Evolutionary conservation across 1,140 invertebrate genomes (phyloP), one percentile per base, ranked within the genome.

Genomic region (Heliconius himera): DNA sequence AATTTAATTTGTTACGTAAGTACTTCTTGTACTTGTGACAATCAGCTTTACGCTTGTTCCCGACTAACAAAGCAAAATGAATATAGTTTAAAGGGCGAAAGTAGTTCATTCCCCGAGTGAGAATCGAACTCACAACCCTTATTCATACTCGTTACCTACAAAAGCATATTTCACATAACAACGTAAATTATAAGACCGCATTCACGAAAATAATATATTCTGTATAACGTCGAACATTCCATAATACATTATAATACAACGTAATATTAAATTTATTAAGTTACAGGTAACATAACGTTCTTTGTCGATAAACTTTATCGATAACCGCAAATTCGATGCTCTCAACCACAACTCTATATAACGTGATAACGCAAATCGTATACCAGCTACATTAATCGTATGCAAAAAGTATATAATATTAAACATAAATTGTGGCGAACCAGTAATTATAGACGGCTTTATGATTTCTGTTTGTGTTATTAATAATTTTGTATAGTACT

Each of bases 301-400:
- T 78, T 80, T 82, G 77, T 84, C 78, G 78, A 84, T 80, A 80
- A 82, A 78, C 76, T 81, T 73, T 79, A 84, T 84, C 78, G 80
- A 84, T 82, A 82, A 84, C 81, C 80, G 78, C 83, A 82, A 81
- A 81, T 81, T 83, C 80, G 82, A 83, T 80, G 80, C 73, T 80
- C 80, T 78, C 83, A 33, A 81, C 80, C 76, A 38, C 80, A 81
- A 60, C 76, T 66, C 80, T 81, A 78, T 84, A 46, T 46, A 80
- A 80, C 79, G 75, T 73, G 80, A 81, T 83, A 83, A 81, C 82
- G 73, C 66, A 76, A 83, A 79, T 81, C 73, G 73, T 20, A 20
- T 56, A 73, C 78, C 22, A 26, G 66, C 41, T 73, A 70, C 70
- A 80, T 80, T 80, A 80, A 80, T 80, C 70, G 70, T 51, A 76